Evolutionary conservation across 92 coral and sea anemone species (phyloP).

Genomic region (Nematostella vectensis): DNA sequence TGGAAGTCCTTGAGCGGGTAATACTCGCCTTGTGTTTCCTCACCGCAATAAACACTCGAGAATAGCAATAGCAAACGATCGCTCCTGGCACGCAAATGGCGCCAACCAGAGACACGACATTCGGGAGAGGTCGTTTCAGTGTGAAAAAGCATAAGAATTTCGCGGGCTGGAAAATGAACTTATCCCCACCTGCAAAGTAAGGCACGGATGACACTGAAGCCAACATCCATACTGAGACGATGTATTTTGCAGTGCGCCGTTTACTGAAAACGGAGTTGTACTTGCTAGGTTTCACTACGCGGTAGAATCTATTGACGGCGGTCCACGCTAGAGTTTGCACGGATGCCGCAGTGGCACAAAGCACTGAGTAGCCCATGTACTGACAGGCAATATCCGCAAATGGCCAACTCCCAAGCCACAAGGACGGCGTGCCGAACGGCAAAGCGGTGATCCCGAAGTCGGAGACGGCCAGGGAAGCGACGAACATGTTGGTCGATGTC

Average conservation of each 20-base stretch:
- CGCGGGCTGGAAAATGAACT: slow-evolving; percentile 28
- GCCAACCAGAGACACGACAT: slow-evolving; percentile 7
- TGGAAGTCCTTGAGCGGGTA: background rate
- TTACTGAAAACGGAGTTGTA: slow-evolving; percentile 16
- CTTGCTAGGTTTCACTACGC: slow-evolving; percentile 23
- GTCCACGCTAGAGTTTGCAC: slow-evolving; percentile 32
- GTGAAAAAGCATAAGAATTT: slow-evolving; percentile 32
- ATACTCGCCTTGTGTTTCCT: slow-evolving; percentile 17
- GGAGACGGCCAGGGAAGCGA: slow-evolving; percentile 35
- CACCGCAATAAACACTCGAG: slow-evolving; percentile 21
- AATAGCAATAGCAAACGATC: slow-evolving; percentile 20
- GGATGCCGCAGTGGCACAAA: slow-evolving; percentile 16
- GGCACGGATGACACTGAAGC: slow-evolving; percentile 18
- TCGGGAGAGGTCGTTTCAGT: slow-evolving; percentile 10
- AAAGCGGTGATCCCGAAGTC: slow-evolving; percentile 14
- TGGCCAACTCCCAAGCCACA: slow-evolving; percentile 17
- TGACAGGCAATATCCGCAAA: slow-evolving; percentile 25
- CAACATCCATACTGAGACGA: slow-evolving; percentile 11
- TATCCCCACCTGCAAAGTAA: slow-evolving; percentile 20
- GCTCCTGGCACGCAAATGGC: slow-evolving; percentile 13
- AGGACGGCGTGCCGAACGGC: slow-evolving; percentile 8
- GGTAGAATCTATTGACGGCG: slow-evolving; percentile 35
- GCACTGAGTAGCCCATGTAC: slow-evolving; percentile 19
- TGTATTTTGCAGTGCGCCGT: slow-evolving; percentile 8
- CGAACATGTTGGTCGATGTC: slow-evolving; percentile 20